Evolutionary conservation across 2,888 invertebrate genomes (phyloP), one percentile per base, ranked within the genome.

Genomic region (Epiblema foenella): DNA sequence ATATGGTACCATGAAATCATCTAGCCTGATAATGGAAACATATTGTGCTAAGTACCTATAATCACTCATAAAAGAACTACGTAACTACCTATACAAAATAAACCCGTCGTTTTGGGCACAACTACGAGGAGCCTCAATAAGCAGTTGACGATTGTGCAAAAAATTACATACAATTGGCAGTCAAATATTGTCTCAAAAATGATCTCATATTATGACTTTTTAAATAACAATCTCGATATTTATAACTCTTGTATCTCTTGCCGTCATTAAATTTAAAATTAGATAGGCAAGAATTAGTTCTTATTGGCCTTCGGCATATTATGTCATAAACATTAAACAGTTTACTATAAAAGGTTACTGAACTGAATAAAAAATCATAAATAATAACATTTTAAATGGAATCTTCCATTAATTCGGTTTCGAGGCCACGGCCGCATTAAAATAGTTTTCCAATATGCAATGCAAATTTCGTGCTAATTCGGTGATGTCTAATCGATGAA

Each of bases 391-490:
- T 42, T 42, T 46, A n/a, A 46, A 15, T 46, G 46, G 46, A n/a
- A 46, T 46, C 46, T n/a, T 46, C 8, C 7, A n/a, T 46, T 46
- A 46, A 46, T 46, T n/a, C 46, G 46, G 46, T n/a, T n/a, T 46
- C 46, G n/a, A 46, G 46, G 46, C n/a, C n/a, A n/a, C n/a, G 46
- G 46, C 7, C n/a, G 42, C 42, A n/a, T 46, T n/a, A 15, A 5
- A 46, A n/a, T 46, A n/a, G 42, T 46, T 46, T 46, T 46, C 46
- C 46, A n/a, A n/a, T 46, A n/a, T 46, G n/a, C n/a, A n/a, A n/a
- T 46, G n/a, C n/a, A n/a, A 46, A 46, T 46, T n/a, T 46, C 0
- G 12, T 46, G n/a, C 1, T n/a, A 46, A 5, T 8, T 46, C 46
- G n/a, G n/a, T 46, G 15, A n/a, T 8, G 15, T 46, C 46, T n/a